Evolutionary conservation across 2,888 invertebrate species (phyloP), one percentile per base, ranked within the genome.

Genomic region (Ctenicera cuprea): DNA sequence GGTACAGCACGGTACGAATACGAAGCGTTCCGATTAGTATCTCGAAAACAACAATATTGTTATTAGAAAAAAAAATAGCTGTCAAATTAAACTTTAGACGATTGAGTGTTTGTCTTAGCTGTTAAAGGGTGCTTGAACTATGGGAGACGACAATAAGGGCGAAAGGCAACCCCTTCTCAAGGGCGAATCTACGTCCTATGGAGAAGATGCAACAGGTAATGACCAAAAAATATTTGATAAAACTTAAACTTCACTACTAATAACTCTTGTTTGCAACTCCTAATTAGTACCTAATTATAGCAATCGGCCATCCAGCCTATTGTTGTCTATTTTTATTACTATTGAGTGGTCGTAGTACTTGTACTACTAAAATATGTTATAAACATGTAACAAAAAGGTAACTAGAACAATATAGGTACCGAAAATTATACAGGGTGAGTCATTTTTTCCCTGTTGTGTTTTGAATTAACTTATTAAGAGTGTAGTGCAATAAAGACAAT

Each of bases 141-240:
- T 92, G 92, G 92, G 91, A 73, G 92, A 92, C 87, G 90, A 90
- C 75, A 88, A 86, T 79, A 91, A 91, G 84, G 89, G 87, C 82
- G 92, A 92, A 88, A 90, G 89, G 84, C 91, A 91, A 83, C 90
- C 91, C 77, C 88, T 92, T 75, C 85, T 92, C 75, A 86, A 86
- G 77, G 86, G 86, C 76, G 88, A 88, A 52, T 85, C 81, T 79
- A 80, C 74, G 11, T 65, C 73, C 1, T 77, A 79, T 30, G 76
- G 75, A 30, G 76, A 74, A n/a, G 78, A 77, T 64, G 54, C 73
- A 43, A 43, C 74, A 64, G 75, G 79, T 78, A 76, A 77, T 33
- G 26, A 8, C 33, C 33, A 4, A 16, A 16, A 18, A 45, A 16
- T 9, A 45, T 8, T 14, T 16, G 2, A 8, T 16, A 45, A 45